Base-by-base conservation (phyloP, 2,888 invertebrate genomes). In the Idaea biselata region DNA sequence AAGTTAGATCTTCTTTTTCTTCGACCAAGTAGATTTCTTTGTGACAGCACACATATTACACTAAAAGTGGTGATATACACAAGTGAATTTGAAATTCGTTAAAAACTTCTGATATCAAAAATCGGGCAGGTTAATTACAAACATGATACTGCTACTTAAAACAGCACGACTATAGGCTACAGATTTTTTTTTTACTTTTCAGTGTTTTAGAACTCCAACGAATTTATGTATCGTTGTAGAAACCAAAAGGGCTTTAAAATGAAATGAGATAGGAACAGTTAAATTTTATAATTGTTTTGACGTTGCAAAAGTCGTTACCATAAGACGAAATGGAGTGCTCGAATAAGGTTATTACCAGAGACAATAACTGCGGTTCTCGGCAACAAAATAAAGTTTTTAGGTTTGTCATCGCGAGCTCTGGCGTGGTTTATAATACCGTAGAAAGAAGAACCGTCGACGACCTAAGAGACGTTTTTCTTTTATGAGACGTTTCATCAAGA, bases 401-500 rank as follows among this genome's bases (percentile, higher is more conserved):
- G 73, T 79, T 77, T 74, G 74, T 75, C 77, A 74, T 70, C 66
- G 73, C 76, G 67, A 76, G 6, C 44, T 44, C 7, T 77, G 81
- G 79, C 72, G 78, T 78, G 76, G 81, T 83, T 84, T 82, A 82
- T 83, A 80, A 8, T 44, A 14, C 78, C 75, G 68, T 73, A 71
- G 77, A 73, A 74, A 75, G 72, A 73, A 68, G 71, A 77, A 76
- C 74, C 74, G 77, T 66, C 78, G 78, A 76, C 75, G 76, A 70
- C 77, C 77, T 67, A 68, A 76, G 79, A 80, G 79, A 80, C 82
- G 76, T 82, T 81, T 75, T 73, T 78, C 76, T 81, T 88, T 86
- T 87, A 87, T 82, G 70, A 75, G 83, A 84, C 83, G 80, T 89
- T 87, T 83, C 84, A 88, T 88, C 86, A 85, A 88, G 88, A 88